These are phyloP conservation scores for Strigamia crassipes DNA, from an alignment of 2,888 invertebrate species.

Conservation along the genomic window DNA sequence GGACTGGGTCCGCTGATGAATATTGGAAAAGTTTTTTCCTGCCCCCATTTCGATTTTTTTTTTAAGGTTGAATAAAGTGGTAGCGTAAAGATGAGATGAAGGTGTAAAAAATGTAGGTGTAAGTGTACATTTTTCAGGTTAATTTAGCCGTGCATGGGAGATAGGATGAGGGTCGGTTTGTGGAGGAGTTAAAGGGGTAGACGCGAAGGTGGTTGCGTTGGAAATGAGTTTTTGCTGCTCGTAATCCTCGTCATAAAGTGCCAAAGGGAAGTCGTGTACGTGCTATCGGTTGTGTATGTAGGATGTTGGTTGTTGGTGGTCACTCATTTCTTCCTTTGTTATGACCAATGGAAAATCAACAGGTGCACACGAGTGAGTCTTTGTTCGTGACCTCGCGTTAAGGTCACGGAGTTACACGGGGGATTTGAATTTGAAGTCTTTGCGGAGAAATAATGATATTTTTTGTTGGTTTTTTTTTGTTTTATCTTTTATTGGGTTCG, in stretches of 20 bases:
- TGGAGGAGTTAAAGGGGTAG: background rate
- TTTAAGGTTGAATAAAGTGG: background rate
- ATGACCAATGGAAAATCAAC: constrained; percentile 11
- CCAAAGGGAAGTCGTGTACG: constrained; percentile 12
- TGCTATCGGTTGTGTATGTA: background rate
- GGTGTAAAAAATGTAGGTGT: background rate
- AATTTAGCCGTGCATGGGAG: no score
- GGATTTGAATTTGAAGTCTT: background rate
- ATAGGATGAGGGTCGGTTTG: background rate
- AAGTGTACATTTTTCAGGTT: background rate
- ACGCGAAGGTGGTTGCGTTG: background rate
- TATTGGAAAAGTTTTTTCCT: constrained; percentile 2
- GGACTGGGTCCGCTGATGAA: background rate
- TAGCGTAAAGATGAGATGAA: background rate
- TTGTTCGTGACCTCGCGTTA: background rate
- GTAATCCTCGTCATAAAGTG: constrained; percentile 22
- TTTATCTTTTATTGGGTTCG: background rate
- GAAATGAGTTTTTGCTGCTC: constrained; percentile 27
- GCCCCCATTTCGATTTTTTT: background rate
- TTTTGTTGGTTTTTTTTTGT: background rate
- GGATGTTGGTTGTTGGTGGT: background rate
- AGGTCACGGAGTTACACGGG: background rate
- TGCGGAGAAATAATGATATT: background rate
- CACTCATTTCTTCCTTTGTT: constrained; percentile 12
- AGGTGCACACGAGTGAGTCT: constrained; percentile 1